Percentiles rank a stretch among this genome's conserved stretches.
These are phyloP conservation scores for Potorous gilbertii DNA, from an alignment of 2,797 vertebrate genomes.

Conservation along the genomic window DNA sequence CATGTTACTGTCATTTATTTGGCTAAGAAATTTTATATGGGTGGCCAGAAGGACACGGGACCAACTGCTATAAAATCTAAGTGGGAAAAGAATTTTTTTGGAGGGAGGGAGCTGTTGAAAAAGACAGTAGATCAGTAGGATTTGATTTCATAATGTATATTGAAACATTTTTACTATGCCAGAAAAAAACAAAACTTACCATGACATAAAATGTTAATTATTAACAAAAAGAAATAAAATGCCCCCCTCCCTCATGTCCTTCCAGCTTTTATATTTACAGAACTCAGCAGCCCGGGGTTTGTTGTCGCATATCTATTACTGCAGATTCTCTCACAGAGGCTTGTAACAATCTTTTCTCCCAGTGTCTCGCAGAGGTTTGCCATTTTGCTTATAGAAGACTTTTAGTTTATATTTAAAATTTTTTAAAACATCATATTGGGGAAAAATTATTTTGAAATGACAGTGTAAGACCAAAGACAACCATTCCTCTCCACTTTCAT, in stretches of 20 bases:
- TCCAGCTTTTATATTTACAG: slow-evolving; percentile 5
- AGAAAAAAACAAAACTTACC: slow-evolving; percentile 48
- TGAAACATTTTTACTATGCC: slow-evolving; percentile 6
- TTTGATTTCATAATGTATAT: background rate
- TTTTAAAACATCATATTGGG: slow-evolving; percentile 32
- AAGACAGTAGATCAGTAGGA: background rate
- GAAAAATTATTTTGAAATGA: slow-evolving; percentile 45
- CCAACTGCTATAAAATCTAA: slow-evolving; percentile 19
- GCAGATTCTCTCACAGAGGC: slow-evolving; percentile 39
- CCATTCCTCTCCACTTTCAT: slow-evolving; percentile 5
- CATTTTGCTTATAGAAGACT: slow-evolving; percentile 20
- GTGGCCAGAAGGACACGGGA: slow-evolving; percentile 23
- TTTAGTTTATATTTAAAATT: slow-evolving; percentile 14
- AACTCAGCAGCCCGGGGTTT: slow-evolving; percentile 53
- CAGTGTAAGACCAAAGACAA: background rate
- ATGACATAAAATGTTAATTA: slow-evolving; percentile 22
- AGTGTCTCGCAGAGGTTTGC: slow-evolving; percentile 47
- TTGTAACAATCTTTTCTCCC: slow-evolving; percentile 57
- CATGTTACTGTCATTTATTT: slow-evolving; percentile 59
- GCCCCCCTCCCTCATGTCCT: slow-evolving; percentile 37
- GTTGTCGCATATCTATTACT: slow-evolving; percentile 17
- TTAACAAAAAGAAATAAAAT: slow-evolving; percentile 40
- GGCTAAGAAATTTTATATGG: slow-evolving; percentile 67
- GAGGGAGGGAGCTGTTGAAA: background rate
- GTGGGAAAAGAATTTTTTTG: slow-evolving; percentile 24